Base-by-base conservation (phyloP, 2,888 invertebrate species). In the Campoplex capitator region DNA sequence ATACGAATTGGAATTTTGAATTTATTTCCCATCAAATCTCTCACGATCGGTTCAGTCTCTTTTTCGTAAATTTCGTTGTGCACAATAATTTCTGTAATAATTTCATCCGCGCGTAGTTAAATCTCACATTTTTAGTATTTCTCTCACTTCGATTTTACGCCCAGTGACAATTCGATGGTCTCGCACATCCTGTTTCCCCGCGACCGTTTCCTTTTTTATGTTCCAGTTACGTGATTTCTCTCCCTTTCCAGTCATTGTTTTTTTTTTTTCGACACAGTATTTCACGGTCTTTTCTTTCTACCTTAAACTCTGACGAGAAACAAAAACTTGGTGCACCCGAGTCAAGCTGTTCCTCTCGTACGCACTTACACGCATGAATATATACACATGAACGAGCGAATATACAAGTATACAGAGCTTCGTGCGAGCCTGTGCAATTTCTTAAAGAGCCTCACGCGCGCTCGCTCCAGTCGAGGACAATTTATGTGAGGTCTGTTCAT, bases 401-500 rank as follows among this genome's bases (percentile, higher is more conserved):
- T 71, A 54, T 51, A 51, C 28, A 35, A 1, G 45, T 42, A 23
- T 23, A 45, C 16, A 16, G 13, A 62, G 62, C 32, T n/a, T 2
- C 1, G 51, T 9, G 71, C 91, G 93, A 92, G 92, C 93, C 92
- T 94, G 92, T 93, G 93, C 94, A 94, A 94, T 94, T 94, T 94
- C 94, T 94, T 94, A 94, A 94, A 94, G 94, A 94, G 94, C 93
- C 91, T 91, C 93, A 45, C 82, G 70, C 58, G 38, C 79, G 51
- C 56, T 35, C 68, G 28, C 70, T 42, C 74, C 42, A 42, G 48
- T 70, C 51, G 71, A 67, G 79, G 93, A 94, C 94, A 94, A 94
- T 94, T 94, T 94, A 94, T 94, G 94, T 94, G 93, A 93, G 93
- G 91, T 92, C 92, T 93, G 94, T 94, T 94, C 94, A 94, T 94